Conservation (phyloP, 2,888 invertebrate genomes). For the Harmothoe impar region DNA sequence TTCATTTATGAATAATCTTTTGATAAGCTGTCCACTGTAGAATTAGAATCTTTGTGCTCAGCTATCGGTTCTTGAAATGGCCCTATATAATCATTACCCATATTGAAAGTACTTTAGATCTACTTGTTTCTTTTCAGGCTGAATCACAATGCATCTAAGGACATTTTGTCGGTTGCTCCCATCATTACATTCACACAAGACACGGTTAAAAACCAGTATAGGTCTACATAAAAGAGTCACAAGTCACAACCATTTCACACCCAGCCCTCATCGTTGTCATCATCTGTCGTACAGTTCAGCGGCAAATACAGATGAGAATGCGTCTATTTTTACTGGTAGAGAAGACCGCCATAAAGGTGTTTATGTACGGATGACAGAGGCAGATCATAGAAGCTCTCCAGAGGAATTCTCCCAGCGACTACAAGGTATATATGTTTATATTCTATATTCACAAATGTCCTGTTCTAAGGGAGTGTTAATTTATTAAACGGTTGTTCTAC, state of each 20-base stretch:
- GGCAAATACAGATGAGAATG: not conserved
- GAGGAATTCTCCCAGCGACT: not conserved
- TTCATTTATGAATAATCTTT: too few relatives aligned
- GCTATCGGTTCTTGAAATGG: too few relatives aligned
- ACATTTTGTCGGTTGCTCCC: not conserved
- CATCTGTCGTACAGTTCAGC: not conserved
- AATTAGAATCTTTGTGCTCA: too few relatives aligned
- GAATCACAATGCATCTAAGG: not conserved
- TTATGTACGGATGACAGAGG: not conserved
- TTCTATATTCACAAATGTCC: not conserved
- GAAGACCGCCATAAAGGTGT: constrained; percentile 16
- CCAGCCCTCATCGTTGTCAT: not conserved
- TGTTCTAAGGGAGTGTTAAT: too few relatives aligned
- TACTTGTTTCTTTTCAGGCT: not conserved
- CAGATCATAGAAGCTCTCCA: not conserved
- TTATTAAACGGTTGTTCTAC: too few relatives aligned
- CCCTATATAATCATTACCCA: too few relatives aligned
- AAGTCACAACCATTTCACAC: not conserved
- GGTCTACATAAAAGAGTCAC: not conserved
- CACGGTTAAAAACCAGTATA: not conserved
- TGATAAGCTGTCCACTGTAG: too few relatives aligned
- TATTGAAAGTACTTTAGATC: too few relatives aligned
- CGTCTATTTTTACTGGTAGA: not conserved
- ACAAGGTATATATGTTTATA: not conserved
- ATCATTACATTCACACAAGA: not conserved